Percentiles rank a stretch among this genome's conserved stretches.
phyloP scores from a whole-genome alignment of 2,888 invertebrate species.

The Atrina japonica region DNA sequence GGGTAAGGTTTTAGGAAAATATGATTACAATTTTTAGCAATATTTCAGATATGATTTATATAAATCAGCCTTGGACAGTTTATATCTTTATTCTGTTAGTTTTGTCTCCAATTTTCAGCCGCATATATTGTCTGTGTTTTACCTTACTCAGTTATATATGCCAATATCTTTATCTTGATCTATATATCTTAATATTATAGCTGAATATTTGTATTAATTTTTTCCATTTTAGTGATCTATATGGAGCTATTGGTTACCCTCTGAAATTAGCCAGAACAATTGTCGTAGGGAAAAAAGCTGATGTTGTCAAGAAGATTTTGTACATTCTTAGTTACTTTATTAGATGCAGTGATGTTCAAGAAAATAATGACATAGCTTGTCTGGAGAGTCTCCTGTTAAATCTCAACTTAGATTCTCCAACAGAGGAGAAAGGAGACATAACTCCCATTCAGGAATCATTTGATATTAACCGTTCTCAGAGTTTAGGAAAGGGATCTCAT shows the following conservation, averaged over 20 bases:
- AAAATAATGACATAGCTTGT: constrained; percentile 72
- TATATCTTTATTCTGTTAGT: too few relatives aligned
- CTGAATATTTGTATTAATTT: neutral
- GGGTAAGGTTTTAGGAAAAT: constrained; percentile 82
- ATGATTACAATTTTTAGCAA: too few relatives aligned
- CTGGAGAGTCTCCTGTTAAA: constrained; percentile 59
- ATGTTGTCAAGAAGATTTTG: constrained; percentile 88
- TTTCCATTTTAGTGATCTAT: constrained; percentile 84
- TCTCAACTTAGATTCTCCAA: constrained; percentile 57
- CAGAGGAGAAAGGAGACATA: constrained; percentile 62
- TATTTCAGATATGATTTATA: too few relatives aligned
- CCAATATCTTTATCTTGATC: too few relatives aligned
- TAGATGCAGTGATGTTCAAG: constrained; percentile 87
- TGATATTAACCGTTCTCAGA: too few relatives aligned
- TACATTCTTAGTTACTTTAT: constrained; percentile 93
- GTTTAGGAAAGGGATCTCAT: too few relatives aligned
- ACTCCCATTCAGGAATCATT: constrained; percentile 36
- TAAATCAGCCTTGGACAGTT: too few relatives aligned
- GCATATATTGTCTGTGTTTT: neutral
- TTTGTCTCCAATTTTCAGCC: too few relatives aligned
- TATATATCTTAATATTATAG: neutral
- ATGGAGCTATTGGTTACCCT: constrained; percentile 91
- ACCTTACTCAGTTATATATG: neutral
- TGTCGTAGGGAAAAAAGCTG: constrained; percentile 86
- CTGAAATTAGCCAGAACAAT: constrained; percentile 88